Conservation (phyloP, 2,888 invertebrate genomes). For the Drosophila testacea region DNA sequence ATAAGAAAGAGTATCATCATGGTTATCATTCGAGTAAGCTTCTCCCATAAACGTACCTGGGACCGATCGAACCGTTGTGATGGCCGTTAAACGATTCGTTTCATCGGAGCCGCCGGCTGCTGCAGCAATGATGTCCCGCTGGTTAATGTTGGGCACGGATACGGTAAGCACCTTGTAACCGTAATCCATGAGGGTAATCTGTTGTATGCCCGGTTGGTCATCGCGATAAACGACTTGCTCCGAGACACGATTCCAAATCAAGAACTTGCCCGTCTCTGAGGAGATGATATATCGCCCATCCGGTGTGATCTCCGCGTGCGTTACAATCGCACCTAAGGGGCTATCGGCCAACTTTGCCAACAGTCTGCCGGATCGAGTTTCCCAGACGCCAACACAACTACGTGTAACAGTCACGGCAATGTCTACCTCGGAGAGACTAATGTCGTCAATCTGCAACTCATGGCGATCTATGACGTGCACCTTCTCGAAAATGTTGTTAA, state of each 20-base stretch:
- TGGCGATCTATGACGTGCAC: constrained; percentile 98
- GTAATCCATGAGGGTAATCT: constrained; percentile 85
- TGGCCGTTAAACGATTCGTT: constrained; percentile 87
- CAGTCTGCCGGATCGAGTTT: constrained; percentile 93
- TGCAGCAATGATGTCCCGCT: constrained; percentile 86
- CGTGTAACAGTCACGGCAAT: constrained; percentile 97
- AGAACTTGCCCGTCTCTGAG: constrained; percentile 95
- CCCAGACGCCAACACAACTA: constrained; percentile 98
- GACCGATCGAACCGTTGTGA: constrained; percentile 89
- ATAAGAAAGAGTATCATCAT: constrained; percentile 48
- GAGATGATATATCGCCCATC: constrained; percentile 94
- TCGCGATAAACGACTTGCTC: constrained; percentile 90
- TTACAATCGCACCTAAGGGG: constrained; percentile 96
- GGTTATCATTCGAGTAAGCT: background rate
- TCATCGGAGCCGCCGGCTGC: constrained; percentile 87
- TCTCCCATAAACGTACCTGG: constrained; percentile 87
- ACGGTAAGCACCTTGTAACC: constrained; percentile 84
- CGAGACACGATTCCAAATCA: constrained; percentile 94
- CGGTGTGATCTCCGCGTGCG: constrained; percentile 95
- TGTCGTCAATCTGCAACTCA: constrained; percentile 96
- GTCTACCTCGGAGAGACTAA: constrained; percentile 92
- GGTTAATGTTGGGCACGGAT: constrained; percentile 84
- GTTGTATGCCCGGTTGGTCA: constrained; percentile 88
- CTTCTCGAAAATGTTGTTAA: constrained; percentile 99
- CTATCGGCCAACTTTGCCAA: constrained; percentile 95